phyloP scores from a whole-genome alignment of 2,113 vertebrate genomes.

The Poicephalus gulielmi region DNA sequence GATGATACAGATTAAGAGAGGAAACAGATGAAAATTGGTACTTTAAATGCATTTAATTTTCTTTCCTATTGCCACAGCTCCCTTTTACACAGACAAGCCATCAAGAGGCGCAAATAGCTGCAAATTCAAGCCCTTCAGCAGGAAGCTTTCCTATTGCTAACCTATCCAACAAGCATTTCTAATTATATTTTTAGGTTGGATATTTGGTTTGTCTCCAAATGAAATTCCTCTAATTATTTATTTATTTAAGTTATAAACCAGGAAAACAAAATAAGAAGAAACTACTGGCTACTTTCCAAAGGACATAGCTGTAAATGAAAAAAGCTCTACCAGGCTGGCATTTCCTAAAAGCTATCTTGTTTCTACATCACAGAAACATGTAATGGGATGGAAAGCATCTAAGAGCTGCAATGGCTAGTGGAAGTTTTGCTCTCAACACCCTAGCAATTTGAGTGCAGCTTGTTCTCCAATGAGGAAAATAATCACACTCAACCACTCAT shows the following conservation, averaged over 20 bases:
- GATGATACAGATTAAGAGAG: not conserved
- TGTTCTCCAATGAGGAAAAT: not conserved
- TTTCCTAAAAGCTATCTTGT: not conserved
- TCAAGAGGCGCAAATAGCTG: not conserved
- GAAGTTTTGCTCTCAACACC: not conserved
- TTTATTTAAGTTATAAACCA: not conserved
- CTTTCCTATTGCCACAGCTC: not conserved
- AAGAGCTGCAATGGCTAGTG: not conserved
- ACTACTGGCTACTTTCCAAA: not conserved
- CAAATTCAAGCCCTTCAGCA: not conserved
- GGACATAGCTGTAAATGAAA: not conserved
- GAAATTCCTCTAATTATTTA: not conserved
- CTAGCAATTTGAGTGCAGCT: not conserved
- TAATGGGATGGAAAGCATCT: not conserved
- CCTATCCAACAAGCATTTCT: not conserved
- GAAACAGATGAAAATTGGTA: not conserved
- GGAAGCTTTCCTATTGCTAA: not conserved
- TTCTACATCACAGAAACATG: not conserved
- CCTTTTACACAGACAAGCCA: not conserved
- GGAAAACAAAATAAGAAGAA: not conserved
- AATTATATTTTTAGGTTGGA: not conserved
- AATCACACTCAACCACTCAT: not conserved
- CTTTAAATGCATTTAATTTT: not conserved
- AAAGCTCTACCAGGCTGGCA: not conserved
- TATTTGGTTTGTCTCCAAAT: not conserved